Evolutionary conservation across 2,888 invertebrate genomes (phyloP).

Genomic region (Eupelmus urozonus): DNA sequence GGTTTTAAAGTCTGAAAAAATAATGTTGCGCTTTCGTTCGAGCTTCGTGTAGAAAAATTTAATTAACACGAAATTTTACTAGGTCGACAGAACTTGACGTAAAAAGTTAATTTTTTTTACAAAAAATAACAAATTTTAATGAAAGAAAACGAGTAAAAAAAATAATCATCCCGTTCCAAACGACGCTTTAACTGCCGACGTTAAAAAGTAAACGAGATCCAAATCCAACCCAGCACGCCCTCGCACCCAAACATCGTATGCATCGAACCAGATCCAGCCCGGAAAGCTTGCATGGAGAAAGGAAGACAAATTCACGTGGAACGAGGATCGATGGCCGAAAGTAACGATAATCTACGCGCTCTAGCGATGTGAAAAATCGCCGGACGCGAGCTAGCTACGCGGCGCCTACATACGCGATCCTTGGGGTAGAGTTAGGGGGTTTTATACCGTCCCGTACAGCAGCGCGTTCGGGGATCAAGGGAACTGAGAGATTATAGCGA

Average conservation of each 20-base stretch:
- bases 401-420: not conserved
- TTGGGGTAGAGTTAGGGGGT: constrained; percentile 25
- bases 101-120: too few relatives aligned
- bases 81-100: too few relatives aligned
- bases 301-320: constrained; percentile 33
- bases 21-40: too few relatives aligned
- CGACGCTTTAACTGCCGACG: too few relatives aligned
- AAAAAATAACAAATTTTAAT: too few relatives aligned
- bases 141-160: too few relatives aligned
- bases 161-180: too few relatives aligned
- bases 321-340: constrained; percentile 58
- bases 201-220: too few relatives aligned
- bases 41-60: too few relatives aligned
- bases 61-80: too few relatives aligned
- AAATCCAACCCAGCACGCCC: too few relatives aligned
- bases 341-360: constrained; percentile 66
- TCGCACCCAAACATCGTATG: not conserved
- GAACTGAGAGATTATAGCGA: not conserved
- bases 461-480: not conserved
- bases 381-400: not conserved
- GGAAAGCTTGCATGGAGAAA: constrained; percentile 5
- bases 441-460: not conserved
- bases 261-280: not conserved
- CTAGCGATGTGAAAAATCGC: constrained; percentile 33
- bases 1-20: too few relatives aligned